These are phyloP conservation scores for Apogon talboti DNA, from an alignment of 2,797 vertebrate species.

Conservation along the genomic window DNA sequence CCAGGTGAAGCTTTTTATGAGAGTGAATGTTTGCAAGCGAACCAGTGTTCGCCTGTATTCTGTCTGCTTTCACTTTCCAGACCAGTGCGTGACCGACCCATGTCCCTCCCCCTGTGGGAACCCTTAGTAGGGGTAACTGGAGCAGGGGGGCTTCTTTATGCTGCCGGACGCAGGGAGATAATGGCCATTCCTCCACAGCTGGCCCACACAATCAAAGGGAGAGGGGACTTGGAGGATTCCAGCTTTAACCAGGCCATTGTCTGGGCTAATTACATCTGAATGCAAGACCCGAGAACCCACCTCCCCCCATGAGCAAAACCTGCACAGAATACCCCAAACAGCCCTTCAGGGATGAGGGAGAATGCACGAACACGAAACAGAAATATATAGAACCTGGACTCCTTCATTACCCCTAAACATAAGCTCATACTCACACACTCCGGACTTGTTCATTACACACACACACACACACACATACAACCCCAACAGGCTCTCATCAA, in stretches of 20 bases:
- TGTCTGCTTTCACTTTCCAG: slow-evolving; percentile 64
- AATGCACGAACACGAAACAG: slow-evolving; percentile 52
- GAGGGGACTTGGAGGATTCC: slow-evolving; percentile 86
- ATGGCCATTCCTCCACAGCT: slow-evolving; percentile 87
- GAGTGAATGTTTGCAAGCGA: slow-evolving; percentile 39
- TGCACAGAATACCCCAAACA: slow-evolving; percentile 79
- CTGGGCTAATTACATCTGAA: slow-evolving; percentile 96
- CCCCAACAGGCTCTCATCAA: slow-evolving; percentile 74
- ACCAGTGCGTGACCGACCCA: slow-evolving; percentile 64
- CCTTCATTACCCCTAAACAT: slow-evolving; percentile 62
- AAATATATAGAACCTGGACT: slow-evolving; percentile 66
- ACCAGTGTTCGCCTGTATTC: slow-evolving; percentile 26
- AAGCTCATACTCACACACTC: slow-evolving; percentile 42
- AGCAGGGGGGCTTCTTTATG: slow-evolving; percentile 77
- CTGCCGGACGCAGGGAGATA: slow-evolving; percentile 82
- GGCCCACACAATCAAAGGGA: slow-evolving; percentile 86
- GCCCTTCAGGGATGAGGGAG: slow-evolving; percentile 72
- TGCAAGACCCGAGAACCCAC: slow-evolving; percentile 88
- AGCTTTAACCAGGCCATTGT: slow-evolving; percentile 96
- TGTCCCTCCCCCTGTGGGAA: slow-evolving; percentile 83
- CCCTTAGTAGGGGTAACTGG: slow-evolving; percentile 66
- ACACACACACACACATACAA: slow-evolving; percentile 41
- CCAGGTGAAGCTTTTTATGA: slow-evolving; percentile 45
- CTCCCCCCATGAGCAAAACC: slow-evolving; percentile 68
- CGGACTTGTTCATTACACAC: slow-evolving; percentile 46